These are phyloP conservation scores for Zeugodacus cucurbitae DNA, from an alignment of 1,140 invertebrate genomes.

Conservation along the genomic window DNA sequence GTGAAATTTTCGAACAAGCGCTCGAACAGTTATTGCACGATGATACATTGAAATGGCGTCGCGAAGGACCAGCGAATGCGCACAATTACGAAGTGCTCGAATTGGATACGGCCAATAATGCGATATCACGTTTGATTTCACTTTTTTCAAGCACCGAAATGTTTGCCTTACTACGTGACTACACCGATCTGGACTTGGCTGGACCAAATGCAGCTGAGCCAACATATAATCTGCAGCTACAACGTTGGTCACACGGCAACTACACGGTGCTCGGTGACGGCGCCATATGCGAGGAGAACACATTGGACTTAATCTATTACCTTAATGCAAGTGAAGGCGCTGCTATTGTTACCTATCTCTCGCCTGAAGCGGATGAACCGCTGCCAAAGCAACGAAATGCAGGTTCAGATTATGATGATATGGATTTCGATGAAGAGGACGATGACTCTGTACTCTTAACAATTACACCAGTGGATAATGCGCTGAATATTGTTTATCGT, in stretches of 20 bases:
- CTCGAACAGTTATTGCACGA: slow-evolving; percentile 66
- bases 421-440: slow-evolving; percentile 46
- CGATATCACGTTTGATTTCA: slow-evolving; percentile 65
- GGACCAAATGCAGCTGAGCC: slow-evolving; percentile 63
- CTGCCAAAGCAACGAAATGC: slow-evolving; percentile 46
- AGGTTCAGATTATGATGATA: slow-evolving; percentile 44
- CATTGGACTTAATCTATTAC: slow-evolving; percentile 71
- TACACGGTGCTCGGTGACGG: slow-evolving; percentile 68
- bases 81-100: slow-evolving; percentile 72
- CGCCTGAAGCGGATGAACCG: slow-evolving; percentile 60
- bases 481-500: slow-evolving; percentile 76
- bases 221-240: slow-evolving; percentile 71
- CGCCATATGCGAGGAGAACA: slow-evolving; percentile 66
- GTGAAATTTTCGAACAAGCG: slow-evolving; percentile 67
- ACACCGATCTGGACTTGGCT: slow-evolving; percentile 73
- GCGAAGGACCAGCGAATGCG: slow-evolving; percentile 72
- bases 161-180: slow-evolving; percentile 71
- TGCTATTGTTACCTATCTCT: slow-evolving; percentile 70
- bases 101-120: slow-evolving; percentile 62
- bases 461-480: slow-evolving; percentile 72
- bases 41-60: slow-evolving; percentile 68
- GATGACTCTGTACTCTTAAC: slow-evolving; percentile 64
- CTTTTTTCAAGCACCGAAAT: slow-evolving; percentile 70
- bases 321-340: slow-evolving; percentile 67
- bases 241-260: slow-evolving; percentile 74